A percentile compares a stretch with the other conserved stretches of the same genome.
Evolutionary conservation across 2,888 invertebrate genomes (phyloP).

Genomic region (Drosophila basisetae): DNA sequence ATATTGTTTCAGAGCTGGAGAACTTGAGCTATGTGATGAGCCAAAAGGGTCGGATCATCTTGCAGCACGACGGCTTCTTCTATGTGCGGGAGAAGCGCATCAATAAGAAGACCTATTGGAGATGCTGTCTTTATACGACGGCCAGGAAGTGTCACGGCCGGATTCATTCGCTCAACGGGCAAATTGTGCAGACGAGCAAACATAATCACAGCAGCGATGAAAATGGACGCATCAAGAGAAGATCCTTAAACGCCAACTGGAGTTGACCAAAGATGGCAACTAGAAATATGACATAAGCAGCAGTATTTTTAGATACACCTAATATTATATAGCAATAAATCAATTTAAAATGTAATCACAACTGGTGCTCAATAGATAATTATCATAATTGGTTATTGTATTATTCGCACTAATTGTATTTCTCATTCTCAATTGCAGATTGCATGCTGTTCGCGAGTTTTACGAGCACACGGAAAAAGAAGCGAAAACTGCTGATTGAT

Average conservation of each 20-base stretch:
- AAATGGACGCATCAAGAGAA: constrained; percentile 33
- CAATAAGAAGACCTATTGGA: constrained; percentile 84
- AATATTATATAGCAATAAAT: constrained; percentile 4
- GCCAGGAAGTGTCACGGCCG: constrained; percentile 82
- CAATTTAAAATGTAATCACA: background rate
- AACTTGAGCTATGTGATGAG: constrained; percentile 71
- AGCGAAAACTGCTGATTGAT: constrained; percentile 81
- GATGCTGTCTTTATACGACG: constrained; percentile 85
- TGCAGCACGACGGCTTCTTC: constrained; percentile 79
- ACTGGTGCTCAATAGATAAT: constrained; percentile 2
- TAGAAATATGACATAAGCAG: background rate
- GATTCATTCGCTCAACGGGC: constrained; percentile 79
- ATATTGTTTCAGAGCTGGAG: constrained; percentile 14
- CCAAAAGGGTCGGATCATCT: constrained; percentile 83
- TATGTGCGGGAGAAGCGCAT: constrained; percentile 84
- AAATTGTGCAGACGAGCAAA: constrained; percentile 75
- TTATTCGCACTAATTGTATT: constrained; percentile 23
- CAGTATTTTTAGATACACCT: background rate
- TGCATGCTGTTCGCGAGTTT: constrained; percentile 68
- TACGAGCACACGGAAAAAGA: constrained; percentile 83
- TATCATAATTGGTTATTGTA: background rate
- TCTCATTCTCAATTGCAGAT: constrained; percentile 19
- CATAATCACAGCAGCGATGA: constrained; percentile 79
- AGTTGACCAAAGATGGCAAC: background rate
- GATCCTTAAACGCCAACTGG: background rate